These are phyloP conservation scores for Streptopelia turtur DNA, from an alignment of 2,797 vertebrate species.

Conservation along the genomic window DNA sequence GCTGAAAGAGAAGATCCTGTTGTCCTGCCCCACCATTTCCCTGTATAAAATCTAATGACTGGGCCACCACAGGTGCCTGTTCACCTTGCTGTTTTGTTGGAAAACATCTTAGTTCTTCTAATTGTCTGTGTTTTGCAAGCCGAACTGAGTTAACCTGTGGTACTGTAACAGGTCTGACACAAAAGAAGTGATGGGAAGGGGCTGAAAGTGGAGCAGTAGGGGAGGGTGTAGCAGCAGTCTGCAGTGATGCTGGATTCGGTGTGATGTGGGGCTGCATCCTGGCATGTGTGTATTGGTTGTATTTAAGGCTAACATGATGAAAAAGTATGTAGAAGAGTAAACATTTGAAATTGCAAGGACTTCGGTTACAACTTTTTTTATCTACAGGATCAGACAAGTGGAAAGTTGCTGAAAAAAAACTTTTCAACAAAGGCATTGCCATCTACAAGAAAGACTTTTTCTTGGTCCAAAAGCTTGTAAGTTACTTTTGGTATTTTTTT, in stretches of 20 bases:
- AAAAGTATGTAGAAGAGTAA: neutral
- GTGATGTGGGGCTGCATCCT: neutral
- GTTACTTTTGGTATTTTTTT: conserved; percentile 23
- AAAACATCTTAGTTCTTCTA: neutral
- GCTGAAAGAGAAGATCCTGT: neutral
- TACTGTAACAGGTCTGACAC: neutral
- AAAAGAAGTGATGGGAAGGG: neutral
- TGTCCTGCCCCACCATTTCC: neutral
- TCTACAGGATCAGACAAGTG: conserved; percentile 93
- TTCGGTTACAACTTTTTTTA: neutral
- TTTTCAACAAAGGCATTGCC: conserved; percentile 95
- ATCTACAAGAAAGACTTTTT: conserved; percentile 98
- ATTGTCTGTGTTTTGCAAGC: neutral
- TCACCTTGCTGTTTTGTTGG: neutral
- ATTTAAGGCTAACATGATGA: neutral
- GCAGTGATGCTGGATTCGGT: neutral
- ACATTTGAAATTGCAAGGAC: neutral
- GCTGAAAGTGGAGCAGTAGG: neutral
- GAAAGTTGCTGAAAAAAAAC: conserved; percentile 89
- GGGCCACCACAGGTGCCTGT: neutral
- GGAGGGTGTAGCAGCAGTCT: neutral
- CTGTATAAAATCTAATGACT: neutral
- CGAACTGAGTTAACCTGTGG: neutral
- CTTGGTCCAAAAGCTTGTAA: conserved; percentile 96
- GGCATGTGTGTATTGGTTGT: neutral